A percentile compares a stretch with the other conserved stretches of the same genome.
phyloP scores from a whole-genome alignment of 2,113 vertebrate genomes.

The Pithys albifrons region DNA sequence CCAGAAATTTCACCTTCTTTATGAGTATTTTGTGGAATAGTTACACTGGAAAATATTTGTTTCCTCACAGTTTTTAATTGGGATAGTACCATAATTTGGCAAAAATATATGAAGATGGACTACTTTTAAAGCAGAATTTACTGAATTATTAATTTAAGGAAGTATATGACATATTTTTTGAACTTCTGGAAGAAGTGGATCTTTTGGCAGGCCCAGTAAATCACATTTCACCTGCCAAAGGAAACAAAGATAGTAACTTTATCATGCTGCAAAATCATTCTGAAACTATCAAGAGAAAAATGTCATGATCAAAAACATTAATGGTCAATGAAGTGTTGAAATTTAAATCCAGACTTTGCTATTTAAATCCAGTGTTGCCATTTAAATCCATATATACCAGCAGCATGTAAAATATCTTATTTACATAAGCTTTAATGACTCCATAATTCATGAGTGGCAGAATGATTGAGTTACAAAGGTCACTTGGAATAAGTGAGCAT shows the following conservation, averaged over 20 bases:
- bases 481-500: neutral
- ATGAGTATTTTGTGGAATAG: neutral
- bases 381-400: neutral
- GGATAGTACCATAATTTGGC: neutral
- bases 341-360: neutral
- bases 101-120: neutral
- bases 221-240: neutral
- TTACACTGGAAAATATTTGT: neutral
- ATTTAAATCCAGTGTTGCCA: neutral
- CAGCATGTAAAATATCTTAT: neutral
- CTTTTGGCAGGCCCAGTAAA: neutral
- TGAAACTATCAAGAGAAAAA: neutral
- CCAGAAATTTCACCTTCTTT: neutral
- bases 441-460: neutral
- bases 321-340: neutral
- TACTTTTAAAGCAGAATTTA: neutral
- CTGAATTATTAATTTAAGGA: neutral
- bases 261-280: neutral
- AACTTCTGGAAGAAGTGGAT: no score
- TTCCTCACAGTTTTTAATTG: neutral
- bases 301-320: neutral
- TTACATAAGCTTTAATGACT: neutral
- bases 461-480: neutral
- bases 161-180: neutral
- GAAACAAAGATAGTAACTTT: neutral